Evolutionary conservation across 2,113 vertebrate genomes (phyloP), one percentile per base, ranked within the genome.

Genomic region (Lophura nycthemera): DNA sequence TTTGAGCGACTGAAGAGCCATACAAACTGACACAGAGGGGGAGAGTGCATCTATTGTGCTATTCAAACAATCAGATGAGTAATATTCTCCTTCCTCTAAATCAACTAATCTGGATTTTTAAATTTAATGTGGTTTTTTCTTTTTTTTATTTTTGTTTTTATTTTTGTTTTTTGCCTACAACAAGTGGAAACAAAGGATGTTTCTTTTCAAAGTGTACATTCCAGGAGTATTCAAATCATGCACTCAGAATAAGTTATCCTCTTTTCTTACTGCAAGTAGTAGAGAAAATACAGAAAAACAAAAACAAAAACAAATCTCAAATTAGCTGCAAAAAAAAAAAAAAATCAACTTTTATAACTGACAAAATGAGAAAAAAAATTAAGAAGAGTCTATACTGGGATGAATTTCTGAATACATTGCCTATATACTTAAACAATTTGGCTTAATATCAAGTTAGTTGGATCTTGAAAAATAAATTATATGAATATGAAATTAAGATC

Each of bases 41-140:
- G 24, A 91, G 48, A 81, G 79, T 57, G 65, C 73, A 72, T 73
- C 73, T 64, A 65, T 95, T 90, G 89, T 95, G 82, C 61, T 91
- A 19, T 19, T 92, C 91, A 88, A 29, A 88, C 84, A 86, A 50
- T 45, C 54, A 6, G 0, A 76, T 1, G 1, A 80, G 61, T 32
- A 65, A 81, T 34, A 50, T 81, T 95, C 57, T 65, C 12, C 57
- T 88, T 86, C 69, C 38, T 27, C 40, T 69, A 42, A 76, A 61
- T 60, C 75, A 80, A 27, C 13, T 83, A 90, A 86, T 47, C 72
- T 71, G 84, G 32, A 70, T 64, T 56, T 70, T 43, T 88, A 18
- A 29, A 29, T 36, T 54, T 56, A 32, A n/a, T n/a, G 38, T 38
- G 38, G 6, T 15, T 52, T 52, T 48, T 54, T 54, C 16, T 52